These are phyloP conservation scores for Periphyllus acericola DNA, from an alignment of 2,888 invertebrate genomes.

Conservation along the genomic window DNA sequence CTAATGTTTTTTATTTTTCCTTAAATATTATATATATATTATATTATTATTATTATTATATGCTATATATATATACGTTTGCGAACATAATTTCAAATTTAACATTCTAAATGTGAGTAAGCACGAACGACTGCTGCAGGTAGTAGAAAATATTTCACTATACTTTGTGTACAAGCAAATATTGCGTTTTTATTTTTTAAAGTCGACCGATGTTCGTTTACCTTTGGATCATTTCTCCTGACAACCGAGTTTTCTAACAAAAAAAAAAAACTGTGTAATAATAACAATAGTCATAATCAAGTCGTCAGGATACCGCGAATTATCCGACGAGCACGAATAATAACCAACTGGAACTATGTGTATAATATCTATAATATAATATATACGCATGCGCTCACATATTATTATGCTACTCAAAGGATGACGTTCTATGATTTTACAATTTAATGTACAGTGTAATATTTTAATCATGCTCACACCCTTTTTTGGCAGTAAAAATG, in stretches of 20 bases:
- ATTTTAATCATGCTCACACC: too few species aligned
- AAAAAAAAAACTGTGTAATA: not conserved
- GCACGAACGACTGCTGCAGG: constrained; percentile 29
- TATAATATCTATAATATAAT: too few species aligned
- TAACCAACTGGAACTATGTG: not conserved
- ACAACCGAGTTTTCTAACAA: constrained; percentile 3
- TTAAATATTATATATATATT: not conserved
- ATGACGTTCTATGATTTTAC: not conserved
- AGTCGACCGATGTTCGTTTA: constrained; percentile 29
- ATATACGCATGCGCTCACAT: not conserved
- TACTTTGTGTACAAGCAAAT: not conserved
- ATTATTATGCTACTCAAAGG: not conserved
- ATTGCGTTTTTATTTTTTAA: constrained; percentile 5
- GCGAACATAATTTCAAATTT: constrained; percentile 23
- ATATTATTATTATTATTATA: not conserved
- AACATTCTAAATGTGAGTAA: constrained; percentile 40
- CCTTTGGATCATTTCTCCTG: not conserved
- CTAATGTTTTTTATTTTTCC: constrained; percentile 1
- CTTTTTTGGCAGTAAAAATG: too few species aligned
- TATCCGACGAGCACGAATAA: not conserved
- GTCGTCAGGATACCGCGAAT: not conserved
- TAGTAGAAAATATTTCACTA: not conserved
- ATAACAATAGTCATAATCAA: constrained; percentile 19
- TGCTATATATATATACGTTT: not conserved
- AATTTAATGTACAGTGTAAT: too few species aligned